Conservation (phyloP, 2,888 invertebrate species). For the Catonia carolina region DNA sequence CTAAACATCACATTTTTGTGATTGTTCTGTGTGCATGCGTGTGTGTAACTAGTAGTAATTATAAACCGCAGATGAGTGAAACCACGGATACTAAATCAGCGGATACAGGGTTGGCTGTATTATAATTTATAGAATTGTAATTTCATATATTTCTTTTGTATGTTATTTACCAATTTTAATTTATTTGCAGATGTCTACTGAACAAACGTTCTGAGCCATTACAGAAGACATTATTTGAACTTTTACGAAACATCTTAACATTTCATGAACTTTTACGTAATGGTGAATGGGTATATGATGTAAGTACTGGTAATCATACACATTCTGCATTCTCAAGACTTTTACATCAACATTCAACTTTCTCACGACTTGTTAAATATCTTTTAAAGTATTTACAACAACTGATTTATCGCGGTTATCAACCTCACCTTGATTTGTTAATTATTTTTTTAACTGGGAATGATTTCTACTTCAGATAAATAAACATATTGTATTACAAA, state of each 20-base stretch:
- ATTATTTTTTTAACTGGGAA: constrained; percentile 3
- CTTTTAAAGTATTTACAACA: constrained; percentile 3
- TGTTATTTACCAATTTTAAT: not conserved
- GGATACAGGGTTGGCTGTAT: too few species aligned
- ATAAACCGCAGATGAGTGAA: too few species aligned
- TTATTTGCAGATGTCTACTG: constrained; percentile 17
- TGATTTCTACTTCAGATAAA: constrained; percentile 8
- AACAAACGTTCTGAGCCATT: constrained; percentile 9
- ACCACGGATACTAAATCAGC: too few species aligned
- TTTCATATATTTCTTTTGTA: not conserved
- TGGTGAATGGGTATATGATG: constrained; percentile 12
- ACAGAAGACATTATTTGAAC: not conserved
- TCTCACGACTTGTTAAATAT: not conserved
- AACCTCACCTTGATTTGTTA: constrained; percentile 8
- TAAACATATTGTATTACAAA: too few species aligned
- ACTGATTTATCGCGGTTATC: constrained; percentile 1
- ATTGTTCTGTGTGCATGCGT: too few species aligned
- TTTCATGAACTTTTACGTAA: constrained; percentile 17
- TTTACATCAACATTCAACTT: not conserved
- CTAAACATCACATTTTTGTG: too few species aligned
- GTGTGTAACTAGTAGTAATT: too few species aligned
- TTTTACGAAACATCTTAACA: constrained; percentile 15
- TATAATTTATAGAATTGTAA: too few species aligned
- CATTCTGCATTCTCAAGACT: constrained; percentile 9
- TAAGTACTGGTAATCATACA: not conserved